These are phyloP conservation scores for Caenorhabditis sp. DNA, from an alignment of 2,888 invertebrate species.

Conservation along the genomic window DNA sequence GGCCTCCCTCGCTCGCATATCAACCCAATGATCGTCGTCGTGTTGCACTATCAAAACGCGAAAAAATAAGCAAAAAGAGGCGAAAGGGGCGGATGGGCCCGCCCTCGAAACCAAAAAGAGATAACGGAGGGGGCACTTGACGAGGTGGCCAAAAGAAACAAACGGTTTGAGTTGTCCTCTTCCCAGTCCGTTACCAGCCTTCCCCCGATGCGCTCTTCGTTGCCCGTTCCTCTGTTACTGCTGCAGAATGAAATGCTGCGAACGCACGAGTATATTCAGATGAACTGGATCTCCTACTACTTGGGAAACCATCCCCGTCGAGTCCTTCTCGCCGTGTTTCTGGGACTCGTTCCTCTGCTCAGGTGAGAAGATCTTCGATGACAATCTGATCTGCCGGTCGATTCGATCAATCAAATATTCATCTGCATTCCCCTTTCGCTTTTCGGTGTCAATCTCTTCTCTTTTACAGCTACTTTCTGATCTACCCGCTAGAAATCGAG, in stretches of 20 bases:
- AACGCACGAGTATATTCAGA: constrained; percentile 46
- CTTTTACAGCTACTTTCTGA: constrained; percentile 70
- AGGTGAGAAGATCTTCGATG: constrained; percentile 55
- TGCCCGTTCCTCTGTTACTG: constrained; percentile 12
- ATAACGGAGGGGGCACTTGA: too few relatives aligned
- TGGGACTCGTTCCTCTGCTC: constrained; percentile 67
- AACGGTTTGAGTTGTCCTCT: constrained; percentile 28
- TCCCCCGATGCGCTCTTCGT: constrained; percentile 22
- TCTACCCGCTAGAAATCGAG: constrained; percentile 74
- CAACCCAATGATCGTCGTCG: constrained; percentile 40
- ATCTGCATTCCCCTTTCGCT: background rate
- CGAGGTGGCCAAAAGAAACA: constrained; percentile 23
- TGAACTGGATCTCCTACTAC: constrained; percentile 62
- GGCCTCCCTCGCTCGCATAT: constrained; percentile 18
- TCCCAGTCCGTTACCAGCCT: too few relatives aligned
- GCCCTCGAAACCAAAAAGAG: constrained; percentile 29
- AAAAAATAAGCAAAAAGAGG: constrained; percentile 33
- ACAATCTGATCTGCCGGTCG: constrained; percentile 15
- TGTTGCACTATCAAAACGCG: constrained; percentile 59
- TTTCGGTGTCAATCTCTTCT: background rate
- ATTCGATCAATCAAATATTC: constrained; percentile 13
- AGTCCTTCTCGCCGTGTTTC: constrained; percentile 60
- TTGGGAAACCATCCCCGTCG: constrained; percentile 67
- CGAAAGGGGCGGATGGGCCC: constrained; percentile 14
- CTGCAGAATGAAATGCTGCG: constrained; percentile 42